A percentile compares a stretch with the other conserved stretches of the same genome.
phyloP scores from a whole-genome alignment of 1,140 invertebrate species.

The Lineus longissimus region DNA sequence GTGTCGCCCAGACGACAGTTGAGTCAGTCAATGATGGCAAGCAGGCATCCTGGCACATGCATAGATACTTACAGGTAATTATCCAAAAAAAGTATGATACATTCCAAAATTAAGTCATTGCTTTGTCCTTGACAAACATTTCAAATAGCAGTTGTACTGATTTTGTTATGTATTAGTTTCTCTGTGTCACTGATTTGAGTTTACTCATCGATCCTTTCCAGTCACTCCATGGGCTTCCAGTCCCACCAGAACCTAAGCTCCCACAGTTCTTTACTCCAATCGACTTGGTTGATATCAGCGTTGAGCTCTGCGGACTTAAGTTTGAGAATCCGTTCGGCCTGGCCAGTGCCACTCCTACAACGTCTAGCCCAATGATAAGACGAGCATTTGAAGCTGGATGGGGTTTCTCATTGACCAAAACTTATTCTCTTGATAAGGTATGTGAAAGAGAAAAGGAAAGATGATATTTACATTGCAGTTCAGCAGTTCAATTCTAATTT shows the following conservation, averaged over 20 bases:
- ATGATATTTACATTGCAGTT: not conserved
- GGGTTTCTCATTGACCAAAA: conserved; percentile 95
- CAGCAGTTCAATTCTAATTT: too few species aligned
- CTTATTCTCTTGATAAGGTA: conserved; percentile 90
- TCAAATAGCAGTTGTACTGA: too few species aligned
- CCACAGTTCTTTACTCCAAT: conserved; percentile 91
- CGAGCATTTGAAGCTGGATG: conserved; percentile 92
- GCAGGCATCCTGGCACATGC: conserved; percentile 92
- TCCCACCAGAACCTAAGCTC: conserved; percentile 66
- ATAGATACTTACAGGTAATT: conserved; percentile 81
- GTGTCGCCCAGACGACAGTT: conserved; percentile 91
- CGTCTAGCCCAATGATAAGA: conserved; percentile 89
- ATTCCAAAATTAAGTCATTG: too few species aligned
- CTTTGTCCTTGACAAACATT: too few species aligned
- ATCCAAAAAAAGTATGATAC: too few species aligned
- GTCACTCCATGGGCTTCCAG: conserved; percentile 60
- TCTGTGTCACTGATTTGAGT: too few species aligned
- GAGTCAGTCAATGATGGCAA: conserved; percentile 99
- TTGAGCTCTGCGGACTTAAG: conserved; percentile 86
- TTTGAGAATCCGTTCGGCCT: conserved; percentile 97
- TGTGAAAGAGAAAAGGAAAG: not conserved
- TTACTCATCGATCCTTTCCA: conserved; percentile 49
- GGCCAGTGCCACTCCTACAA: conserved; percentile 94
- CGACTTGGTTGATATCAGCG: conserved; percentile 85
- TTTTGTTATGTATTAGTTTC: too few species aligned